These are phyloP conservation scores for Enteromius trimaculatus DNA, from an alignment of 2,797 vertebrate genomes.

Conservation along the genomic window DNA sequence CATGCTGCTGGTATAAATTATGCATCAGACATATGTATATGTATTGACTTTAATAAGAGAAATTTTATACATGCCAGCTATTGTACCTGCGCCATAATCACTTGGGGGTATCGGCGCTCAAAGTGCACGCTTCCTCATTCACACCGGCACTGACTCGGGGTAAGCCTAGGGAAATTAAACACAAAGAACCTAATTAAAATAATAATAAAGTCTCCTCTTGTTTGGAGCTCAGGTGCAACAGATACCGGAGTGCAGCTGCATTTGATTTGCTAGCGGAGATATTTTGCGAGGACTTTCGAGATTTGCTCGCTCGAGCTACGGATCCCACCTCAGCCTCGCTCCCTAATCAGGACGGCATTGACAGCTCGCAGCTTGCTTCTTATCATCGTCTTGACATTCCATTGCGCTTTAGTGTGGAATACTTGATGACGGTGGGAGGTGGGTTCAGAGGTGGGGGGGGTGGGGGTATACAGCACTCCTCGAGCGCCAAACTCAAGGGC, in stretches of 20 bases:
- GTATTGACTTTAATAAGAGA: slow-evolving; percentile 82
- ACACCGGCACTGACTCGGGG: slow-evolving; percentile 20
- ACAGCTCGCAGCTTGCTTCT: slow-evolving; percentile 63
- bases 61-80: slow-evolving; percentile 74
- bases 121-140: slow-evolving; percentile 58
- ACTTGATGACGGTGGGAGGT: slow-evolving; percentile 61
- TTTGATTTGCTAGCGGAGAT: slow-evolving; percentile 66
- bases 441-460: slow-evolving; percentile 1
- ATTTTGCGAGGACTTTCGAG: slow-evolving; percentile 68
- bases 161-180: slow-evolving; percentile 68
- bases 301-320: slow-evolving; percentile 64
- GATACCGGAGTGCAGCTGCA: slow-evolving; percentile 63
- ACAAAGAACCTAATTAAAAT: slow-evolving; percentile 79
- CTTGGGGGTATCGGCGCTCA: slow-evolving; percentile 71
- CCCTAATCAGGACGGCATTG: slow-evolving; percentile 71
- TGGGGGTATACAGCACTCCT: slow-evolving; percentile 56
- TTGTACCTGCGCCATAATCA: slow-evolving; percentile 77
- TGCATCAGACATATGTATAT: slow-evolving; percentile 82
- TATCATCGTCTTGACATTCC: slow-evolving; percentile 67
- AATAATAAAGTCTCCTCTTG: slow-evolving; percentile 74
- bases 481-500: slow-evolving; percentile 32
- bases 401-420: slow-evolving; percentile 65
- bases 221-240: slow-evolving; percentile 61
- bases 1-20: slow-evolving; percentile 80
- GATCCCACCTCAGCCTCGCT: slow-evolving; percentile 67